Evolutionary conservation across 2,797 vertebrate species (phyloP), one percentile per base, ranked within the genome.

Genomic region (Periophthalmus magnuspinnatus): DNA sequence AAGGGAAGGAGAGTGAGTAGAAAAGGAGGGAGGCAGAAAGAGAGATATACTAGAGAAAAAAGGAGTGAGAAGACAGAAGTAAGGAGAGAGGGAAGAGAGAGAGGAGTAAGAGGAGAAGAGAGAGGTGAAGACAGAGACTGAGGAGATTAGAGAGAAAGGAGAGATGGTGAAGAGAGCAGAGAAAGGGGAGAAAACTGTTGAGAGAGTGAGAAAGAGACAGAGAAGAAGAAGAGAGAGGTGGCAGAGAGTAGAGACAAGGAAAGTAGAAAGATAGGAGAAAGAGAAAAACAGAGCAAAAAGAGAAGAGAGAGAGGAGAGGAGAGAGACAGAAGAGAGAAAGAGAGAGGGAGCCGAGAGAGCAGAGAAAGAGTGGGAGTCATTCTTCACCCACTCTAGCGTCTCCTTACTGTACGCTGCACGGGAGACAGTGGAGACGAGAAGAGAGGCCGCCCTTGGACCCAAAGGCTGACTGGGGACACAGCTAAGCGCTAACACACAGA

Each of bases 341-440:
- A 45, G 9, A 50, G 6, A 38, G 38, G 38, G 17, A 11, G 9
- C 16, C 50, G 16, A 19, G 1, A 19, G 17, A 8, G 38, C 8
- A 47, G 50, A 22, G n/a, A 22, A 80, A 76, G 74, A 73, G 72
- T 60, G 69, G 74, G 71, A 80, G 79, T 86, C 86, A 90, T 91
- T 91, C 87, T 88, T 91, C 90, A 90, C 90, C 81, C 85, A 83
- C 84, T 91, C 85, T 83, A 86, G 87, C 84, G 88, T 89, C 83
- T 86, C 87, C 81, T 84, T 87, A 79, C 84, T 88, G 74, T 74
- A 78, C 70, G 72, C 16, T 36, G 11, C 69, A 71, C 3, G 56
- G 56, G 72, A 73, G 84, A 83, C 88, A 68, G 41, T 77, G 82
- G 71, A 72, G 76, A 84, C 86, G 81, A 66, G 50, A 77, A 82